Base-by-base conservation (phyloP, 2,113 vertebrate genomes). In the Murina feae region DNA sequence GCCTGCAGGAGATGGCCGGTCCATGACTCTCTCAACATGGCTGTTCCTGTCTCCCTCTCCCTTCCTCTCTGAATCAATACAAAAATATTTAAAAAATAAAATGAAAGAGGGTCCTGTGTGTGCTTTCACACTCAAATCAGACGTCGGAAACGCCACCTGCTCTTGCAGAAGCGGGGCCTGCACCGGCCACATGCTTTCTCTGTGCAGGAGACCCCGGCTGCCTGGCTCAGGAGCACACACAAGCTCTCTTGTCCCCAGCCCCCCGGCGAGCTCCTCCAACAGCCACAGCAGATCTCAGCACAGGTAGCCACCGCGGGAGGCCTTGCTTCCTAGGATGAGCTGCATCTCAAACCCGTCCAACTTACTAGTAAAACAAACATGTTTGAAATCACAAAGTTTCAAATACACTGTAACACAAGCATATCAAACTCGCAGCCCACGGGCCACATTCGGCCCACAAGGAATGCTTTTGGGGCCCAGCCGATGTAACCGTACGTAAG, bases 141-240 rank as follows among this genome's bases (percentile, higher is more conserved):
- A 16, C 20, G 25, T 74, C 23, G 4, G 5, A 30, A 6, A 47
- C 0, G n/a, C 23, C 1, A 5, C 5, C 44, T 1, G 6, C 28
- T 30, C 66, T 30, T 10, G 6, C 55, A 3, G 68, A 51, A n/a
- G 30, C 17, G 5, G 32, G 0, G 6, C 37, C 17, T 32, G 16
- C 55, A 47, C 13, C 1, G 11, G 10, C 68, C 37, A 6, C 11
- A 6, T 0, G 21, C 68, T 5, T 1, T 13, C 68, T 25, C 37
- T 39, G 37, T 4, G 18, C 9, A 17, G 21, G 68, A 25, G 68
- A 6, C 21, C 68, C 37, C 5, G 68, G 68, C 21, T 10, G 63
- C 35, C 68, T 18, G 4, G 1, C 35, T 23, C n/a, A 12, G 68
- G 32, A 18, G 5, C 53, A 9, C 20, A 7, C 14, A 17, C 6